phyloP scores from a whole-genome alignment of 2,888 invertebrate genomes.

The Pristionchus maxplancki region DNA sequence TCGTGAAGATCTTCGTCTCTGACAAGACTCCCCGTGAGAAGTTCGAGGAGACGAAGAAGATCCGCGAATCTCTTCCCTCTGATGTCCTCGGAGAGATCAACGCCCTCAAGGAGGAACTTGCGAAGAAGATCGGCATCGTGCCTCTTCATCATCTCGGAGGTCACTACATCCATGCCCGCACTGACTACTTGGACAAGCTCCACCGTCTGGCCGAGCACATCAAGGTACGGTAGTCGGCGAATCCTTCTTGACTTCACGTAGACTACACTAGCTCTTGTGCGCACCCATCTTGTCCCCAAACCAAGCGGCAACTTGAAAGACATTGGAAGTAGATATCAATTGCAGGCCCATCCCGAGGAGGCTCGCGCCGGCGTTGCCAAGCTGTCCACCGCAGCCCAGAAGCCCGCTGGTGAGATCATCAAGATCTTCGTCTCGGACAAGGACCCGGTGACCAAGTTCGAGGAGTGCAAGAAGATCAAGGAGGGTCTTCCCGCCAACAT shows the following conservation, averaged over 20 bases:
- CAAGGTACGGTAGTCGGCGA: background rate
- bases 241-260: no score
- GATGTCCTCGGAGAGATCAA: slow-evolving; percentile 31
- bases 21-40: slow-evolving; percentile 30
- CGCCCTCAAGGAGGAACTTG: slow-evolving; percentile 26
- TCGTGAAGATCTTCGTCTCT: slow-evolving; percentile 26
- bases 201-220: slow-evolving; percentile 29
- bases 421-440: slow-evolving; percentile 38
- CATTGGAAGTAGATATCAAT: background rate
- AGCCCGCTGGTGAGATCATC: slow-evolving; percentile 7
- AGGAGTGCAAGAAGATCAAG: slow-evolving; percentile 11
- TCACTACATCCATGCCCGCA: background rate
- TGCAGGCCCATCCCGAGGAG: slow-evolving; percentile 2
- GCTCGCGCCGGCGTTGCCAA: slow-evolving; percentile 30
- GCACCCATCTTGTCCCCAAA: no score
- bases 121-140: slow-evolving; percentile 29
- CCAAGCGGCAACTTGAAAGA: no score
- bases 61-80: background rate
- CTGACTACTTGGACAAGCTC: slow-evolving; percentile 27
- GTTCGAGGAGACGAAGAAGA: background rate
- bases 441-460: slow-evolving; percentile 9
- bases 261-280: no score
- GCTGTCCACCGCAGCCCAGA: background rate
- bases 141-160: background rate
- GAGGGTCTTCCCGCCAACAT: background rate